Evolutionary conservation across 2,797 vertebrate genomes (phyloP).

Genomic region (Paramormyrops hopkinsi): DNA sequence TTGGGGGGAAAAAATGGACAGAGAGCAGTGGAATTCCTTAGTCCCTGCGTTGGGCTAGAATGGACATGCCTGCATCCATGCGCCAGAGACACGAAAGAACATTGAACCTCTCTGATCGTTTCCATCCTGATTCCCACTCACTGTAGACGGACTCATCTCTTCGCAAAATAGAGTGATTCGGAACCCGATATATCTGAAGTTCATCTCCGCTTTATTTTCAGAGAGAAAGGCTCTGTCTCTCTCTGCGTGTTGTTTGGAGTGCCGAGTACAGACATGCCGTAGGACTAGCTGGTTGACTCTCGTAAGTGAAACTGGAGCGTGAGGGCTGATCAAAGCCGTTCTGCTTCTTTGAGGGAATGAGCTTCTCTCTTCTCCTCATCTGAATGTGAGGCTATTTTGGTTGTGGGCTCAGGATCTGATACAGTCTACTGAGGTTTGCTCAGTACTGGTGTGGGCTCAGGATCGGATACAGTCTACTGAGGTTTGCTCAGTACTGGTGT

Average conservation of each 20-base stretch:
- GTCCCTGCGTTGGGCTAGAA: background rate
- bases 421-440: background rate
- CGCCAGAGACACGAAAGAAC: background rate
- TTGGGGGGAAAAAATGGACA: background rate
- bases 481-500: background rate
- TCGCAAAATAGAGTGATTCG: background rate
- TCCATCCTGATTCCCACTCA: background rate
- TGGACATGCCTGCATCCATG: background rate
- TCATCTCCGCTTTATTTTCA: background rate
- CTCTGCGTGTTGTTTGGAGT: slow-evolving; percentile 19
- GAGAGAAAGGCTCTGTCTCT: slow-evolving; percentile 1
- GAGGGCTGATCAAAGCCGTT: background rate
- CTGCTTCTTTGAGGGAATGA: background rate
- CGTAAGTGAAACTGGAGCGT: background rate
- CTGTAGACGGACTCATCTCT: background rate
- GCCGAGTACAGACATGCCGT: background rate
- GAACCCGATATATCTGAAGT: background rate
- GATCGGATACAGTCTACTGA: background rate
- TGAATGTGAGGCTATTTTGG: background rate
- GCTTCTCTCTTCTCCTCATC: background rate
- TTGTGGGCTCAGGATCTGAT: background rate
- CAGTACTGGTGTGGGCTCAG: background rate
- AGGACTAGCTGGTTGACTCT: background rate
- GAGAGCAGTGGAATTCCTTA: background rate
- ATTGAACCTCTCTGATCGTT: background rate